phyloP scores from a whole-genome alignment of 2,888 invertebrate species.

The Myopa tessellatipennis region DNA sequence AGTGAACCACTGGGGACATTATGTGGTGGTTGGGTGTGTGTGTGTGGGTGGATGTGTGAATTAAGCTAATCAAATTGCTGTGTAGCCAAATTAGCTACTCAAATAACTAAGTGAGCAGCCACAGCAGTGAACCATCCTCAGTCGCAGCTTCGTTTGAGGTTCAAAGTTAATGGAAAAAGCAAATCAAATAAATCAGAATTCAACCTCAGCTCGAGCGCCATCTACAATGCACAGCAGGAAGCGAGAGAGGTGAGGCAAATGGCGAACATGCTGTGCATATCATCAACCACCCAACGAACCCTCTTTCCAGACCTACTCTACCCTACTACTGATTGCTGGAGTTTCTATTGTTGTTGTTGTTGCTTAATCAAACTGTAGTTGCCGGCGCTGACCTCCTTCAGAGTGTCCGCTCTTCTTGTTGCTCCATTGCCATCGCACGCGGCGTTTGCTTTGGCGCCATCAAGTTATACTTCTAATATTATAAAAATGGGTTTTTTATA shows the following conservation, averaged over 20 bases:
- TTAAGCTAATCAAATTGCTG: no score
- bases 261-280: no score
- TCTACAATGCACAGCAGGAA: not conserved
- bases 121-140: not conserved
- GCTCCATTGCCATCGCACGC: not conserved
- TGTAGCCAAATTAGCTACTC: no score
- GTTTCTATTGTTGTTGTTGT: not conserved
- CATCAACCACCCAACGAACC: no score
- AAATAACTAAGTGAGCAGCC: not conserved
- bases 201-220: not conserved
- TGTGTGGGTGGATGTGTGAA: no score
- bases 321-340: not conserved
- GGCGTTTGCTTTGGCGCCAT: not conserved
- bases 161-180: slow-evolving; percentile 36
- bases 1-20: not conserved
- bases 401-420: slow-evolving; percentile 2
- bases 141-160: slow-evolving; percentile 10
- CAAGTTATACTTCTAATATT: slow-evolving; percentile 11
- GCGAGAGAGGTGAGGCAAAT: no score
- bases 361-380: slow-evolving; percentile 27
- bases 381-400: slow-evolving; percentile 30
- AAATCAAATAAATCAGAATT: slow-evolving; percentile 31
- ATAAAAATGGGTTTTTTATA: not conserved
- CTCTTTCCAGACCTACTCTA: not conserved
- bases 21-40: not conserved